These are phyloP conservation scores for Capromys pilorides DNA, from an alignment of 2,797 vertebrate species.

Conservation along the genomic window DNA sequence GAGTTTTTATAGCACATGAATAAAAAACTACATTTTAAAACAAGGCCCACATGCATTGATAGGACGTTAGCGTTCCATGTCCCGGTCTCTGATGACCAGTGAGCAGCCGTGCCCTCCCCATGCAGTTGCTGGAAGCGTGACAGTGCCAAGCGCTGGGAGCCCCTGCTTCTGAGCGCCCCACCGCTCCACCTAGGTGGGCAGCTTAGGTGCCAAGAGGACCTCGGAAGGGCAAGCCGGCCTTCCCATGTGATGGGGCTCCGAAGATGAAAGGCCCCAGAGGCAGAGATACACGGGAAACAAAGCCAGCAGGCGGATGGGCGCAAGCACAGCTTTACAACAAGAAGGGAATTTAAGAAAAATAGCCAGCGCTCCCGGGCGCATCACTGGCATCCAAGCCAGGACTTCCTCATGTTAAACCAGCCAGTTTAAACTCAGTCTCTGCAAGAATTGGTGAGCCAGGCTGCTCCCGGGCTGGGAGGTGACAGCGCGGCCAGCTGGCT, in stretches of 20 bases:
- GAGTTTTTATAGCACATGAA: neutral
- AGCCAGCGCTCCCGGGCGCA: neutral
- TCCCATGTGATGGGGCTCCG: neutral
- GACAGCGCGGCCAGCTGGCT: neutral
- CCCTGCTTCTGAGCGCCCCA: neutral
- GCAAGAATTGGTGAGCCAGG: neutral
- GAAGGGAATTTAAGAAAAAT: neutral
- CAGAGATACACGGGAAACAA: neutral
- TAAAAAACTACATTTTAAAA: conserved; percentile 10
- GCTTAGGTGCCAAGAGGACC: neutral
- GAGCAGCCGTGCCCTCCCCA: neutral
- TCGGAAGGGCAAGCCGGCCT: neutral
- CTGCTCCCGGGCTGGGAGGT: neutral
- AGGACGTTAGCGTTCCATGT: neutral
- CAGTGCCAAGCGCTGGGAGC: neutral
- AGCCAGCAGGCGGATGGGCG: neutral
- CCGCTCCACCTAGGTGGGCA: neutral
- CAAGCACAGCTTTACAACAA: neutral
- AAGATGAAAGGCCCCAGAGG: neutral
- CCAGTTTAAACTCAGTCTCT: neutral
- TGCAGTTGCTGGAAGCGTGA: neutral
- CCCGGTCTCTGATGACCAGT: neutral
- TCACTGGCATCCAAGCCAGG: neutral
- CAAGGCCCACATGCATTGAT: neutral
- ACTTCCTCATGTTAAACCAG: neutral